Percentiles rank a stretch among this genome's conserved stretches.
Conservation (phyloP, 2,888 invertebrate genomes). For the Spodoptera exigua region DNA sequence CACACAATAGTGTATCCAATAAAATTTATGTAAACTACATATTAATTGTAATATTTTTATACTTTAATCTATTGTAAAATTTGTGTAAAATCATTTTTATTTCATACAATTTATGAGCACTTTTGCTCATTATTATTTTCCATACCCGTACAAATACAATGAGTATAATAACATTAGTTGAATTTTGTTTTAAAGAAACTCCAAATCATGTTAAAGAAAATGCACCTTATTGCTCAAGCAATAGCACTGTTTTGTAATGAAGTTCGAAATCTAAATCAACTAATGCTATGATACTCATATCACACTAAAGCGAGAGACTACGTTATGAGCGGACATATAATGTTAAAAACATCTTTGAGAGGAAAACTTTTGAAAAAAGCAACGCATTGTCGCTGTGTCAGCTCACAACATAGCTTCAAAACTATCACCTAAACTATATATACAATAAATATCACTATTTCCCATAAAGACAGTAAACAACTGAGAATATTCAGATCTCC, state of each 20-base stretch:
- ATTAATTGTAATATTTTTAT: too few species aligned
- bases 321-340: constrained; percentile 3
- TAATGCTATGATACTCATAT: constrained; percentile 16
- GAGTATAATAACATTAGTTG: constrained; percentile 25
- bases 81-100: constrained; percentile 23
- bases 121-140: constrained; percentile 45
- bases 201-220: too few species aligned
- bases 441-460: constrained; percentile 60
- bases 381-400: background rate
- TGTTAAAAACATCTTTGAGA: too few species aligned
- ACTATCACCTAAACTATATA: constrained; percentile 45
- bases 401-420: constrained; percentile 16
- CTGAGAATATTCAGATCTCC: constrained; percentile 56
- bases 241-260: background rate
- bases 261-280: constrained; percentile 12
- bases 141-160: constrained; percentile 55
- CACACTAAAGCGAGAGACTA: constrained; percentile 13
- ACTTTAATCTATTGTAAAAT: background rate
- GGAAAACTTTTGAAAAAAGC: too few species aligned
- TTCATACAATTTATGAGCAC: constrained; percentile 37
- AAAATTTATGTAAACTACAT: too few species aligned
- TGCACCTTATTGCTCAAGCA: too few species aligned
- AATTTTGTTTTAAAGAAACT: background rate
- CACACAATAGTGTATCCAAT: constrained; percentile 33
- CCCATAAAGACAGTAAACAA: constrained; percentile 32